phyloP scores from a whole-genome alignment of 2,888 invertebrate genomes.

The Macrophya alboannulata region DNA sequence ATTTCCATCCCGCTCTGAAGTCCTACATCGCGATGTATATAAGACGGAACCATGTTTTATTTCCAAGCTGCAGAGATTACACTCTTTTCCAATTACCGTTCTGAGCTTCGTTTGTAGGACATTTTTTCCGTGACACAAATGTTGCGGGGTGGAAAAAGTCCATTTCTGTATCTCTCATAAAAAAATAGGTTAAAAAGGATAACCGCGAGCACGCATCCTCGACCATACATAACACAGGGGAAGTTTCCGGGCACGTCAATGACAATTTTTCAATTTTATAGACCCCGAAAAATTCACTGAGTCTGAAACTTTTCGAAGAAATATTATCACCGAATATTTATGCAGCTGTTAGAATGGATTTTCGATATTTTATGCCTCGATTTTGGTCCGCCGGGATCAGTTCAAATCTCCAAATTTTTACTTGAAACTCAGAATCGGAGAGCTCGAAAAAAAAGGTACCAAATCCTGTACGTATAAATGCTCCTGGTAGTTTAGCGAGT shows the following conservation, averaged over 20 bases:
- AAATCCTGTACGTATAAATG: background rate
- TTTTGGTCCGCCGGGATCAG: background rate
- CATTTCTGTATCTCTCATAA: background rate
- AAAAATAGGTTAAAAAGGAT: background rate
- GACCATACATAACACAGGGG: background rate
- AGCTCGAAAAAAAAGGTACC: background rate
- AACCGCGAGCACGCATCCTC: background rate
- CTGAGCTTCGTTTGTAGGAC: background rate
- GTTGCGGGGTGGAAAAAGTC: background rate
- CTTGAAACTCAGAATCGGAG: background rate
- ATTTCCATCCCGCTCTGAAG: background rate
- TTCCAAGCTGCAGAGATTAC: slow-evolving; percentile 35
- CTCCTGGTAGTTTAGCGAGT: background rate
- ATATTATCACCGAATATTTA: too few species aligned
- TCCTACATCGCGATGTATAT: background rate
- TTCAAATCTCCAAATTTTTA: background rate
- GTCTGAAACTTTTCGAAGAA: background rate
- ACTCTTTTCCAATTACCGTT: slow-evolving; percentile 48
- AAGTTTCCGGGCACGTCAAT: too few species aligned
- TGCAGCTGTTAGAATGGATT: background rate
- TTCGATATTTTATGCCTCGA: background rate
- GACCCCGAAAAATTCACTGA: background rate
- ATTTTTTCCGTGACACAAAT: background rate
- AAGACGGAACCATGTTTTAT: slow-evolving; percentile 43
- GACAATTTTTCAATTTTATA: slow-evolving; percentile 5